Evolutionary conservation across 2,888 invertebrate species (phyloP), one percentile per base, ranked within the genome.

Genomic region (Lasioglossum morio): DNA sequence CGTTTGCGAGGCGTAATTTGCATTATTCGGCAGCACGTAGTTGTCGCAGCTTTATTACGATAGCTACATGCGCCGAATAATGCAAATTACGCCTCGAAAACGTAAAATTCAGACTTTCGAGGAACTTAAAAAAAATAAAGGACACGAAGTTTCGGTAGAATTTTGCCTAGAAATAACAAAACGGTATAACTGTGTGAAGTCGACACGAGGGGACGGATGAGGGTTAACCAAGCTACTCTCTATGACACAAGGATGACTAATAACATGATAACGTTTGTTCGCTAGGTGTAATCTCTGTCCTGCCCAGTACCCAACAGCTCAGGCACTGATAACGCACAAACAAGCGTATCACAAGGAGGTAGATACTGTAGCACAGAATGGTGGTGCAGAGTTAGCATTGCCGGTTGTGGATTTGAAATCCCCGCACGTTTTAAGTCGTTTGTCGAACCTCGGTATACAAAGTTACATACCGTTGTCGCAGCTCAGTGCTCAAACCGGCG

Each of bases 391-490:
- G 92, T 95, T 98, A 82, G 97, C 97, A 0, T 95, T 98, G 90
- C 98, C 98, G 0, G 96, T 98, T 0, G 97, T 98, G 0, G 97
- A 98, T 92, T 94, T 98, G 43, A 97, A 97, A 73, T 97, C 97
- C 84, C 97, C 97, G 16, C 97, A 97, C 23, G 96, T 97, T 40
- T 94, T 97, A 76, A 96, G 96, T 90, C 96, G 97, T 89, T 95
- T 98, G 19, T 96, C 96, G 87, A 96, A 95, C 92, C 95, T 97
- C 92, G 98, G 98, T 69, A 97, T 98, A 87, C 96, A 97, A 92
- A 97, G 97, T 95, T 97, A 97, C 94, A 97, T 98, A 91, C 97
- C 98, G 0, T 93, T 98, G 85, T 97, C 97, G 2, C 97, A 97
- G 89, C 95, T 96, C 37, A 96, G 96, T 83, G 96, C 96, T 86